Conservation (phyloP, 2,113 vertebrate species). For the Saccopteryx bilineata region DNA sequence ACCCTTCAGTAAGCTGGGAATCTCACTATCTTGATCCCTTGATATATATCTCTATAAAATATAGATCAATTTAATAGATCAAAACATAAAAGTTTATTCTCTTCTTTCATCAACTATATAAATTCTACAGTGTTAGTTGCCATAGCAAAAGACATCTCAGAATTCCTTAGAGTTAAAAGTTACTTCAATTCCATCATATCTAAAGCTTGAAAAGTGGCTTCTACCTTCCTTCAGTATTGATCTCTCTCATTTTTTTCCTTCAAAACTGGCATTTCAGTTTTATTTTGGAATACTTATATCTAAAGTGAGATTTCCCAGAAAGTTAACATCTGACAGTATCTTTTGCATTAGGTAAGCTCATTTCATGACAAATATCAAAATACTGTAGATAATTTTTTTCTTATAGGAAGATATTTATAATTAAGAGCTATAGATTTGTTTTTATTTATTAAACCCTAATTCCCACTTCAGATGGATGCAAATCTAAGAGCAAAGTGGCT, state of each 20-base stretch:
- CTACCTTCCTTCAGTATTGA: neutral
- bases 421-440: neutral
- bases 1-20: neutral
- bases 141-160: constrained; percentile 39
- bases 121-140: constrained; percentile 9
- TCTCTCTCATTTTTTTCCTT: neutral
- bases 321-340: neutral
- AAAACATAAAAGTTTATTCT: constrained; percentile 48
- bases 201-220: constrained; percentile 30
- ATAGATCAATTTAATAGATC: constrained; percentile 57
- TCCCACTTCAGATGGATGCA: neutral
- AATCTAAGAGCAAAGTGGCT: neutral
- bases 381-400: constrained; percentile 2
- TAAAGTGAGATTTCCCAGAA: constrained; percentile 24
- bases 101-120: constrained; percentile 54
- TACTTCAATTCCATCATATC: constrained; percentile 9
- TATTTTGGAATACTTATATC: neutral
- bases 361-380: constrained; percentile 63
- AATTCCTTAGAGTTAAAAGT: constrained; percentile 52
- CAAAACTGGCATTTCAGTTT: neutral
- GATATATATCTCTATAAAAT: constrained; percentile 45
- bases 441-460: neutral
- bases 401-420: constrained; percentile 5
- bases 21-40: neutral
- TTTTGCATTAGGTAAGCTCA: neutral